A percentile compares a stretch with the other conserved stretches of the same genome.
Evolutionary conservation across 2,797 vertebrate genomes (phyloP).

Genomic region (Malacoraja senta): DNA sequence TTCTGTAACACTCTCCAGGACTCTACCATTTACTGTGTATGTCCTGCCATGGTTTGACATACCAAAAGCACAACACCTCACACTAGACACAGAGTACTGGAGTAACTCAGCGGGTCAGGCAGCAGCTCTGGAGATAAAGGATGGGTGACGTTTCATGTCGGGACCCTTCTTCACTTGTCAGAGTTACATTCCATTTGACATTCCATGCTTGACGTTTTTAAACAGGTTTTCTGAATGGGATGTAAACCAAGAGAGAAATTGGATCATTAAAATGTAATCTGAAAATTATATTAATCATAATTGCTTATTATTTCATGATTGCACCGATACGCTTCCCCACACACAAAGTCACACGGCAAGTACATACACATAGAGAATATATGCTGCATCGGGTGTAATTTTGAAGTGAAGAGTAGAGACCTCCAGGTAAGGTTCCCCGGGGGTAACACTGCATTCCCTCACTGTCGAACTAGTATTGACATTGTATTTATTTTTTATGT

Average conservation of each 20-base stretch:
- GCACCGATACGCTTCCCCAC: neutral
- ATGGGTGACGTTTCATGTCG: too few relatives aligned
- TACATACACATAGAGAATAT: too few relatives aligned
- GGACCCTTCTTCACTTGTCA: too few relatives aligned
- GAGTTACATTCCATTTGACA: too few relatives aligned
- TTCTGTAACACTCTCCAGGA: too few relatives aligned
- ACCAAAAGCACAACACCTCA: too few relatives aligned
- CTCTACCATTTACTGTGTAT: too few relatives aligned
- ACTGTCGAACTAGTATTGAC: neutral
- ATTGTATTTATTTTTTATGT: neutral
- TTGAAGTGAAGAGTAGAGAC: neutral
- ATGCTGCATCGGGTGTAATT: neutral
- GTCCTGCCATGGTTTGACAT: too few relatives aligned
- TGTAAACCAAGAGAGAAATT: neutral
- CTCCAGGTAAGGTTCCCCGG: neutral
- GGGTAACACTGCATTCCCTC: neutral
- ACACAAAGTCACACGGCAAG: too few relatives aligned
- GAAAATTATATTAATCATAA: slow-evolving; percentile 9
- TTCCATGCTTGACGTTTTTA: neutral
- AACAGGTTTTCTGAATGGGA: neutral
- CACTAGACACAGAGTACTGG: too few relatives aligned
- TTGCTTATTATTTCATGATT: neutral
- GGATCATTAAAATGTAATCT: neutral
- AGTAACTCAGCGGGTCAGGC: too few relatives aligned
- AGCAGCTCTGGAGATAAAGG: too few relatives aligned